A percentile compares a stretch with the other conserved stretches of the same genome.
phyloP scores from a whole-genome alignment of 2,888 invertebrate genomes.

The Lingula anatina region DNA sequence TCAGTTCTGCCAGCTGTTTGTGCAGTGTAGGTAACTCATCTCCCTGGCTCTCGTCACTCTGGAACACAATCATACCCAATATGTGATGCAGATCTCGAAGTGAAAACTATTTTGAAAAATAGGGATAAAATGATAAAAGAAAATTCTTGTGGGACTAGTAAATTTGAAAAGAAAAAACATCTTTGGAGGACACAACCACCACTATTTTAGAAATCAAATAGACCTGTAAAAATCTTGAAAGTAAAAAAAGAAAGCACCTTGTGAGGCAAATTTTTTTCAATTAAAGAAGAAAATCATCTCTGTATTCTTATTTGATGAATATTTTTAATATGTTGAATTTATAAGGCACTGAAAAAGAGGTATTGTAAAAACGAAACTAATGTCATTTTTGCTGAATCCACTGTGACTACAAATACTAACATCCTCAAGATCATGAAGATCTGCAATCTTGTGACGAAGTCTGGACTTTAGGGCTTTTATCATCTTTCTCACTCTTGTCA shows the following conservation, averaged over 20 bases:
- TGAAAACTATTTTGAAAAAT: no score
- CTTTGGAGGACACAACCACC: no score
- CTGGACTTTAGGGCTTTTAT: conserved; percentile 34
- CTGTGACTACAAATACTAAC: no score
- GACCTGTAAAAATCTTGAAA: not conserved
- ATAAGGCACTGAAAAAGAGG: no score
- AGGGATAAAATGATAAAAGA: no score
- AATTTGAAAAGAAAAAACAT: not conserved
- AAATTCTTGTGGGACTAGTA: not conserved
- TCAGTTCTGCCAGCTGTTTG: conserved; percentile 24
- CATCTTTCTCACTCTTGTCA: conserved; percentile 24
- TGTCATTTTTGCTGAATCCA: no score
- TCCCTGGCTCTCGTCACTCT: conserved; percentile 20
- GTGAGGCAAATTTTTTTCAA: not conserved
- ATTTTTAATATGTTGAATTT: no score
- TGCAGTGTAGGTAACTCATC: conserved; percentile 19
- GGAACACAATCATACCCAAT: not conserved
- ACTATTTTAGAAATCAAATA: no score
- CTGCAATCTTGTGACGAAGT: conserved; percentile 38
- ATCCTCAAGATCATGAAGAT: conserved; percentile 42
- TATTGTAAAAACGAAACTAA: no score
- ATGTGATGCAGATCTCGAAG: no score
- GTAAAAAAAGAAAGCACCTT: not conserved
- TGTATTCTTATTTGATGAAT: no score
- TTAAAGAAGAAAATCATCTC: not conserved